Evolutionary conservation across 2,113 vertebrate genomes (phyloP), one percentile per base, ranked within the genome.

Genomic region (Bolborhynchus lineola): DNA sequence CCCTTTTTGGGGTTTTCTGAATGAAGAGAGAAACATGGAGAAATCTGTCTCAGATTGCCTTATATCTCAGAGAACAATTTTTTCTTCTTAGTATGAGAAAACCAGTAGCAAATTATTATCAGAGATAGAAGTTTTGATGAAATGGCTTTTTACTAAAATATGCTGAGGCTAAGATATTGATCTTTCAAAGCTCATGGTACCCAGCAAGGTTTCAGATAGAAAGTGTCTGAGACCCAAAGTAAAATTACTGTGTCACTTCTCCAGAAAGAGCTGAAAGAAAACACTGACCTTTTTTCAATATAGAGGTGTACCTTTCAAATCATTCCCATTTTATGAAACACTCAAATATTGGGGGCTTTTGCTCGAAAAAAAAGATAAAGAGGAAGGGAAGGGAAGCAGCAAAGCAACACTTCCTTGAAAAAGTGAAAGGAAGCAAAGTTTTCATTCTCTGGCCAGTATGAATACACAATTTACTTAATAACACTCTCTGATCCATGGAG

Each of bases 371-470:
- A 35, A 37, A 18, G 10, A 7, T 31, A 25, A 63, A 37, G 1
- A 0, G 4, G 6, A 15, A 49, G 37, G 18, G 2, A 65, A 37
- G 47, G 13, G 19, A 76, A 35, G 1, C 6, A 59, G 11, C 13
- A 62, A 65, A 81, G 1, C 10, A 63, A 33, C 9, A 39, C 3
- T 47, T 65, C 33, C 31, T 69, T 39, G 18, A 83, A 77, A 62
- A 5, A 52, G 16, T 41, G 37, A 74, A 92, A 86, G 4, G 7
- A 84, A 93, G 41, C 3, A n/a, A 8, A 46, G 2, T 81, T 75
- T 86, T 59, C 4, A 13, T 70, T 75, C 13, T 92, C 52, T 93
- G 28, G 7, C 1, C 17, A 65, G 2, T 31, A 60, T 31, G 64
- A 55, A 59, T 28, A 28, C 17, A 17, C 24, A 41, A 71, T 64